These are phyloP conservation scores for Odontocerum albicorne DNA, from an alignment of 2,888 invertebrate species.

Conservation along the genomic window DNA sequence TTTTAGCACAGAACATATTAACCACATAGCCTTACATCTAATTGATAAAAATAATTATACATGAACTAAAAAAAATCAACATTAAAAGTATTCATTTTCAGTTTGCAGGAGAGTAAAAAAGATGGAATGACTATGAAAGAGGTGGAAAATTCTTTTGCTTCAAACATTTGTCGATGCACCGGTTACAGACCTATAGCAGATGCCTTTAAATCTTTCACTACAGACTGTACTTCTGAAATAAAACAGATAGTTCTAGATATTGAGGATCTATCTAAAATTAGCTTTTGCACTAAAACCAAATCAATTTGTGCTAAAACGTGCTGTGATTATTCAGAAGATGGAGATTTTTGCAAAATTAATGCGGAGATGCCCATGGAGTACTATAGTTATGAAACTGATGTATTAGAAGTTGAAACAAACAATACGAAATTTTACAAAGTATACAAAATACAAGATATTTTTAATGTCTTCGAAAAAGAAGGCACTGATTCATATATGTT, in stretches of 20 bases:
- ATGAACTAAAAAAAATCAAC: background rate
- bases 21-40: no score
- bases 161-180: slow-evolving; percentile 80
- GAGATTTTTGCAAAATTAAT: slow-evolving; percentile 46
- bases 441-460: slow-evolving; percentile 9
- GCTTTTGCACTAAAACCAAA: slow-evolving; percentile 38
- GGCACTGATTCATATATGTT: slow-evolving; percentile 58
- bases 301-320: slow-evolving; percentile 45
- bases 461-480: slow-evolving; percentile 43
- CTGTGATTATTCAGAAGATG: slow-evolving; percentile 41
- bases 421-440: slow-evolving; percentile 48
- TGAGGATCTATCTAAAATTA: slow-evolving; percentile 46
- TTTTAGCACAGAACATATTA: no score
- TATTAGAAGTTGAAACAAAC: slow-evolving; percentile 50
- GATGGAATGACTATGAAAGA: slow-evolving; percentile 60
- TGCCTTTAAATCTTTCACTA: slow-evolving; percentile 74
- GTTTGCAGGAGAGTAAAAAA: slow-evolving; percentile 54
- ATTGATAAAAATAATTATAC: no score
- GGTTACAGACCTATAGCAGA: slow-evolving; percentile 79
- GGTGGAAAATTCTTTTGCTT: slow-evolving; percentile 75
- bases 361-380: slow-evolving; percentile 30
- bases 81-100: slow-evolving; percentile 41
- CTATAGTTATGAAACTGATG: slow-evolving; percentile 49
- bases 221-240: slow-evolving; percentile 57
- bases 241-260: slow-evolving; percentile 54